phyloP scores from a whole-genome alignment of 1,140 invertebrate genomes.

The silkworm (Bombyx mori) region ASM3026992v2 NC_085112.1:3957001-3957500 shows the following conservation, averaged over 20 bases:
- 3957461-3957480: constrained; percentile 27
- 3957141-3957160: constrained; percentile 36
- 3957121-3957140: constrained; percentile 38
- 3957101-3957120: too few species aligned
- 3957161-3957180: constrained; percentile 21
- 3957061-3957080: constrained; percentile 43
- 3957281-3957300: neutral
- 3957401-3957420: neutral
- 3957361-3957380: too few species aligned
- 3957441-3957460: constrained; percentile 64
- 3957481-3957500: constrained; percentile 31
- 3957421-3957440: constrained; percentile 7
- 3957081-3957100: constrained; percentile 38
- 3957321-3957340: too few species aligned
- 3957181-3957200: constrained; percentile 28
- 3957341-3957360: too few species aligned
- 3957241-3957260: too few species aligned
- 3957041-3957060: constrained; percentile 48
- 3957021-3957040: constrained; percentile 43
- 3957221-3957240: neutral
- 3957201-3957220: constrained; percentile 9
- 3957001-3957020: constrained; percentile 53
- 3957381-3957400: neutral
- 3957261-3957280: neutral
- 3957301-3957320: neutral